Evolutionary conservation across 2,797 vertebrate species (phyloP), one percentile per base, ranked within the genome.

Genomic region (Melopsittacus undulatus): DNA sequence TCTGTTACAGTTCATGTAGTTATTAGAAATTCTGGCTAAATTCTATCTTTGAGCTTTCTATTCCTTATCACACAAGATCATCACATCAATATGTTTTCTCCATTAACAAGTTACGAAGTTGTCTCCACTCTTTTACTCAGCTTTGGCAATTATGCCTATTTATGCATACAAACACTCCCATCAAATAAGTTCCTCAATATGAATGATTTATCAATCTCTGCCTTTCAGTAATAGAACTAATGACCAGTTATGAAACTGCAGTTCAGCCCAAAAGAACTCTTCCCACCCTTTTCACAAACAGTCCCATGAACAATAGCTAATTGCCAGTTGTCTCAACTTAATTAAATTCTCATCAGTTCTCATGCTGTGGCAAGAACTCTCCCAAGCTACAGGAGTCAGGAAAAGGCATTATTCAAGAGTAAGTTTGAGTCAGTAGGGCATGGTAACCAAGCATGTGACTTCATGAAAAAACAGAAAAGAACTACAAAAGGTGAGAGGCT

Each of bases 211-310:
- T 42, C n/a, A 17, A 29, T 68, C 38, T 89, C 30, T 91, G 57
- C 59, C 79, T 57, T 78, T 69, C 49, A 81, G 38, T 66, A 83
- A 77, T 4, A 78, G 61, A 89, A 76, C 67, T 92, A 96, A 95
- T 93, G 77, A 89, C 66, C 48, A 81, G 78, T 95, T 97, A 96
- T 93, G 93, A 97, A 97, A 95, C 94, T 84, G 62, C 36, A 73
- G 48, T 84, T 70, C 64, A 96, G 93, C 86, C 91, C 95, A 95
- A 97, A 97, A 97, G 96, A 97, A 90, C 92, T 97, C 94, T 90
- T 96, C 82, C 75, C 34, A 90, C 81, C 78, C 34, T 40, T 90
- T 66, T 87, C 93, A 84, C 67, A 92, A 86, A 82, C 61, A 87
- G 64, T 89, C 84, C 76, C 26, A 24, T 95, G 92, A 95, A 89